phyloP scores from a whole-genome alignment of 1,140 invertebrate species.

The Drosophila guanche region DNA sequence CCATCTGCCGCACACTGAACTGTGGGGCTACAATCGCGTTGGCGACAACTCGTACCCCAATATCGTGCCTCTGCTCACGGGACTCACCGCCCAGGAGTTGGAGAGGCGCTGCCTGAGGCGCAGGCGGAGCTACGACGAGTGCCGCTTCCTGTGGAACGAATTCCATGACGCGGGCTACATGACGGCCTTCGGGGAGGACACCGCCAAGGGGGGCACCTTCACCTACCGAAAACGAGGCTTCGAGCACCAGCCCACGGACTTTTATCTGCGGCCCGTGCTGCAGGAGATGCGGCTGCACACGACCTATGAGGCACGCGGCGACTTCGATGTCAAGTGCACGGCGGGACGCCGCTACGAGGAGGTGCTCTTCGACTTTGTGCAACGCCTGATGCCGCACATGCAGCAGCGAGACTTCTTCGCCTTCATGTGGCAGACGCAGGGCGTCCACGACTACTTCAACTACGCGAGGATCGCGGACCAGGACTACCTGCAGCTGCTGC shows the following conservation, averaged over 20 bases:
- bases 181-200: constrained; percentile 27
- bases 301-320: not conserved
- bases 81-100: not conserved
- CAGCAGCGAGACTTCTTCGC: constrained; percentile 25
- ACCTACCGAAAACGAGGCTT: constrained; percentile 3
- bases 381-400: constrained; percentile 16
- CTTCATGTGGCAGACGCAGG: constrained; percentile 31
- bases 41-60: constrained; percentile 29
- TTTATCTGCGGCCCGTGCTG: constrained; percentile 16
- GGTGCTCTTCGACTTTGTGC: constrained; percentile 13
- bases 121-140: not conserved
- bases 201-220: constrained; percentile 10
- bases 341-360: constrained; percentile 6
- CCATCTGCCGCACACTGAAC: constrained; percentile 10
- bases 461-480: constrained; percentile 7
- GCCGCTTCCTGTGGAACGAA: constrained; percentile 11
- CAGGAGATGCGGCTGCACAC: constrained; percentile 7
- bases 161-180: constrained; percentile 21
- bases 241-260: constrained; percentile 6
- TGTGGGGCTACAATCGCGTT: constrained; percentile 41
- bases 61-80: constrained; percentile 13
- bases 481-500: constrained; percentile 5
- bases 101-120: constrained; percentile 9
- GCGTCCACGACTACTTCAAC: constrained; percentile 31
- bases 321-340: not conserved